Evolutionary conservation across 2,888 invertebrate genomes (phyloP).

Genomic region (Resseliella maxima): DNA sequence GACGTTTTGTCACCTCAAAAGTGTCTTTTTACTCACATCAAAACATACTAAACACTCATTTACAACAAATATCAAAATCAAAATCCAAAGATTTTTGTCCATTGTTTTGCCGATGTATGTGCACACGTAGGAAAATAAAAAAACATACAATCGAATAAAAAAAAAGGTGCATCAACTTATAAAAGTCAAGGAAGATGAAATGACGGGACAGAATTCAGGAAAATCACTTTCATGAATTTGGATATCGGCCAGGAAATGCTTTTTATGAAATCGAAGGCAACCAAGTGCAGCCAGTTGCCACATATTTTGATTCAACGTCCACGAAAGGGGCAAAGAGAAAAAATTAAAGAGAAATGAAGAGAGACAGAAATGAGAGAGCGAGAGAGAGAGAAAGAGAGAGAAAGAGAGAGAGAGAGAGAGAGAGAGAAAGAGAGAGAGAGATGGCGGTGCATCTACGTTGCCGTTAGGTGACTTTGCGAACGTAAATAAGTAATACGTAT

Average conservation of each 20-base stretch:
- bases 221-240: slow-evolving; percentile 28
- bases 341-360: background rate
- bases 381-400: background rate
- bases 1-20: background rate
- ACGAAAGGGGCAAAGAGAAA: no score
- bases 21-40: background rate
- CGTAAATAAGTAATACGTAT: background rate
- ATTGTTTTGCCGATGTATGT: background rate
- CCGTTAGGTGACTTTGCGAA: background rate
- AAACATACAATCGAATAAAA: background rate
- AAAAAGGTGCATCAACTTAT: background rate
- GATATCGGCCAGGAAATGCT: slow-evolving; percentile 24
- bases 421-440: background rate
- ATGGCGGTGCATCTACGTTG: background rate
- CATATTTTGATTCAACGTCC: background rate
- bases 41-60: background rate
- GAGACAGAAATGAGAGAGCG: no score
- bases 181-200: background rate
- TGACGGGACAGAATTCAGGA: background rate
- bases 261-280: background rate
- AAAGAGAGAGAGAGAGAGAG: background rate
- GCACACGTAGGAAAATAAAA: background rate
- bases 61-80: background rate
- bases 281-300: slow-evolving; percentile 30
- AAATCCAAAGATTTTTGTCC: background rate